These are phyloP conservation scores for Eptatretus burgeri DNA, from an alignment of 2,113 vertebrate genomes.

Conservation along the genomic window DNA sequence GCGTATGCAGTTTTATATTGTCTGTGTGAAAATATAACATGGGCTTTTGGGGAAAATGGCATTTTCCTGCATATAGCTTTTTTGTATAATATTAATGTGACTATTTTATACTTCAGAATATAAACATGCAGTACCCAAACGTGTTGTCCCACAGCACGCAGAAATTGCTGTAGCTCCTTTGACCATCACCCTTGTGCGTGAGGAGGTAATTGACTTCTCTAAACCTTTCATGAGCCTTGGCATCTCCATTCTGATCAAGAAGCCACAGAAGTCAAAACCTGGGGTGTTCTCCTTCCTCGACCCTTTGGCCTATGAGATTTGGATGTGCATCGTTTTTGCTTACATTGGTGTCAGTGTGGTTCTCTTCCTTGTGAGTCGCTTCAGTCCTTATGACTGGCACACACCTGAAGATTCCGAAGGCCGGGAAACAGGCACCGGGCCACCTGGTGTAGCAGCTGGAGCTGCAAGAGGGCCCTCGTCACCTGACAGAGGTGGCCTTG, in stretches of 20 bases:
- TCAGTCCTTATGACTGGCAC: constrained; percentile 17
- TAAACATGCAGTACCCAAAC: too few relatives aligned
- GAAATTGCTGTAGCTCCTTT: constrained; percentile 80
- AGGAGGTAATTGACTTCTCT: constrained; percentile 97
- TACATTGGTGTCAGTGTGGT: constrained; percentile 97
- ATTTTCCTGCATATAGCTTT: too few relatives aligned
- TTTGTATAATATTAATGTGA: too few relatives aligned
- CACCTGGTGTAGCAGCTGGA: background rate
- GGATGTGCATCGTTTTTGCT: constrained; percentile 99
- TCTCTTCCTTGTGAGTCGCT: constrained; percentile 87
- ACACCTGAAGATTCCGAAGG: background rate
- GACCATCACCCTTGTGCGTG: constrained; percentile 81
- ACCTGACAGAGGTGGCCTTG: background rate
- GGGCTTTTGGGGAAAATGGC: too few relatives aligned
- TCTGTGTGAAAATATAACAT: too few relatives aligned
- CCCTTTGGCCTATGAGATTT: constrained; percentile 89
- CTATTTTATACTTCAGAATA: too few relatives aligned
- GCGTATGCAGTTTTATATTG: too few relatives aligned
- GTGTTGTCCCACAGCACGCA: constrained; percentile 13
- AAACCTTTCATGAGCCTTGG: constrained; percentile 96
- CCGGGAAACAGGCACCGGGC: background rate
- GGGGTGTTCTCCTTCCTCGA: constrained; percentile 95
- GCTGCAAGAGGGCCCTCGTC: background rate
- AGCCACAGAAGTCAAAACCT: constrained; percentile 88
- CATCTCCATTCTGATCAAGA: constrained; percentile 99